Evolutionary conservation across 2,113 vertebrate genomes (phyloP), one percentile per base, ranked within the genome.

Genomic region (Macquaria australasica): DNA sequence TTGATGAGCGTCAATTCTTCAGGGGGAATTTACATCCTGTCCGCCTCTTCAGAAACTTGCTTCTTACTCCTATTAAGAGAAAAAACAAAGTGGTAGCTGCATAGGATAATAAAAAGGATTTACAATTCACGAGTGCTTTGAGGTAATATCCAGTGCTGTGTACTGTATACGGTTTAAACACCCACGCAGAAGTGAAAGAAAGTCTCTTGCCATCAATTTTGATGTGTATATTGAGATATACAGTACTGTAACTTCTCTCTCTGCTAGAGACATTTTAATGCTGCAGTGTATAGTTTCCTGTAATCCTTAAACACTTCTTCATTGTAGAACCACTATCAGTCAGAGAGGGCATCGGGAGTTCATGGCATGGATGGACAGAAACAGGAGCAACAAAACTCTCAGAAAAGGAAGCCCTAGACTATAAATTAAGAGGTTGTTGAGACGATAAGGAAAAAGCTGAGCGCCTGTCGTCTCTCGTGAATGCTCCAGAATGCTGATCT

Each of bases 401-500:
- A 53, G 66, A 69, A 71, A 72, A 78, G 75, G 76, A 85, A 79
- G 56, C 80, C 41, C 39, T 41, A 71, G 72, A 83, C 87, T 74
- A 77, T 85, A 86, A 87, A 92, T 88, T 83, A 88, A 91, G 81
- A 76, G 77, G 85, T 66, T 63, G 81, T 84, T 87, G 78, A 92
- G 82, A 83, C 55, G 79, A 93, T 92, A 71, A 84, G 58, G 83
- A 73, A 81, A 83, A 84, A 78, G 84, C 87, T 83, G 77, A 86
- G 87, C 15, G 48, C 84, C 81, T 88, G 87, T 88, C 85, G 81
- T 80, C 83, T 87, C 87, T 82, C 23, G 67, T 92, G 90, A 87
- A 86, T 45, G 87, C 91, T 85, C 50, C 84, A 87, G 84, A 92
- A 68, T 88, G 85, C 92, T 93, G 92, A 92, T 94, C 84, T 88